Evolutionary conservation across 2,797 vertebrate genomes (phyloP), one percentile per base, ranked within the genome.

Genomic region (Agapornis canus): DNA sequence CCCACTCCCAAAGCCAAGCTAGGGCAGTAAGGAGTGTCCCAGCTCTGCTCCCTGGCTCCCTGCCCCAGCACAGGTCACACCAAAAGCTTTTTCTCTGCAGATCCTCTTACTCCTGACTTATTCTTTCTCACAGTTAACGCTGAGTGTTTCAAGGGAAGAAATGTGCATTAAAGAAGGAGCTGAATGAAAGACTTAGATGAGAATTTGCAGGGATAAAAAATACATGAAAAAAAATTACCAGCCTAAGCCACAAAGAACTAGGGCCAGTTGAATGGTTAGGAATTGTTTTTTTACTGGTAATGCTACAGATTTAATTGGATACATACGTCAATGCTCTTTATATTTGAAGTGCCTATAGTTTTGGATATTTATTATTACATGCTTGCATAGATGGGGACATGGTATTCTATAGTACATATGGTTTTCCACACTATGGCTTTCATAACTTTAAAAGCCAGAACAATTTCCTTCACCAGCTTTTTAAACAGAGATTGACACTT

Each of bases 401-500:
- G 51, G 72, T 81, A 83, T 93, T 96, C 95, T 91, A 88, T 23
- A 76, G 82, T 71, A 91, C 80, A 82, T 63, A 95, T 13, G n/a
- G 89, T 94, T 96, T 96, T 95, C 91, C 77, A 94, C 66, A 42
- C 82, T 84, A 86, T 15, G 73, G 63, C 82, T 95, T 92, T 94
- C 81, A 20, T 73, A 95, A 95, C 73, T 94, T 88, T 94, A 90
- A 94, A 94, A 96, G 82, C 87, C 94, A 94, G 87, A 92, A 85
- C 77, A 77, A 94, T 96, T 96, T 97, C 82, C 89, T 92, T 94
- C 87, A 47, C 65, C 85, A 89, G 73, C 45, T 80, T 94, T 86
- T 96, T 92, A 96, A 94, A 91, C 63, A 73, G 80, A 94, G 82
- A 96, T 22, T 94, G 94, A 94, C 94, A 94, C 73, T 94, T 52